Evolutionary conservation across 2,797 vertebrate genomes (phyloP).

Genomic region (Anas bernieri): DNA sequence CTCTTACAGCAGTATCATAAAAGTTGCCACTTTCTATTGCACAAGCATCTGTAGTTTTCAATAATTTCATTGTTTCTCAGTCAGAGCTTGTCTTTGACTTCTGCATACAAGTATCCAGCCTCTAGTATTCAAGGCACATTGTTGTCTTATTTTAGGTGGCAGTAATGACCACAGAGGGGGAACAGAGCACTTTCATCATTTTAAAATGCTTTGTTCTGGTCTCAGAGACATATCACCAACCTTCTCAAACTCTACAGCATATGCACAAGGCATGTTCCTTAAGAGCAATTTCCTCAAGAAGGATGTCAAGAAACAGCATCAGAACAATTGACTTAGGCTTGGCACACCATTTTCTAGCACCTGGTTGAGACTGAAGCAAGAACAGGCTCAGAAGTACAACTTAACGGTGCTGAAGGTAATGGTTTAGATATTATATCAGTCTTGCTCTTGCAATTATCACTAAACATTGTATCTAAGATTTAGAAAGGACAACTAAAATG

Average conservation of each 20-base stretch:
- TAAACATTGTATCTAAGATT: background rate
- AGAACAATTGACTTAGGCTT: background rate
- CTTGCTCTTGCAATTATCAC: background rate
- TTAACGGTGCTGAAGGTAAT: background rate
- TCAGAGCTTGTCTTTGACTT: background rate
- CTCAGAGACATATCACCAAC: background rate
- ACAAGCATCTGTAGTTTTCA: background rate
- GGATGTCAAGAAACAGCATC: fast-evolving
- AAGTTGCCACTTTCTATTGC: background rate
- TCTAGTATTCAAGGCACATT: background rate
- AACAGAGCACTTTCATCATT: background rate
- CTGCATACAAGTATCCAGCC: background rate
- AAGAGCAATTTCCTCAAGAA: background rate
- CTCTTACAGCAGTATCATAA: background rate
- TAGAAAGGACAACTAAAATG: background rate
- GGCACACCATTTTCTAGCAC: background rate
- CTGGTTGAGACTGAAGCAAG: background rate
- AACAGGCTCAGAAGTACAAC: background rate
- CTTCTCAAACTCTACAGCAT: background rate
- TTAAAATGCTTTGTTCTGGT: background rate
- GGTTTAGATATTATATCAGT: background rate
- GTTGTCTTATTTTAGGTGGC: background rate
- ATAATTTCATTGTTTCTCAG: background rate
- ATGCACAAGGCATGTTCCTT: background rate
- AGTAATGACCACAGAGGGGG: background rate